These are phyloP conservation scores for Lordiphosa stackelbergi DNA, from an alignment of 1,140 invertebrate species.

Conservation along the genomic window DNA sequence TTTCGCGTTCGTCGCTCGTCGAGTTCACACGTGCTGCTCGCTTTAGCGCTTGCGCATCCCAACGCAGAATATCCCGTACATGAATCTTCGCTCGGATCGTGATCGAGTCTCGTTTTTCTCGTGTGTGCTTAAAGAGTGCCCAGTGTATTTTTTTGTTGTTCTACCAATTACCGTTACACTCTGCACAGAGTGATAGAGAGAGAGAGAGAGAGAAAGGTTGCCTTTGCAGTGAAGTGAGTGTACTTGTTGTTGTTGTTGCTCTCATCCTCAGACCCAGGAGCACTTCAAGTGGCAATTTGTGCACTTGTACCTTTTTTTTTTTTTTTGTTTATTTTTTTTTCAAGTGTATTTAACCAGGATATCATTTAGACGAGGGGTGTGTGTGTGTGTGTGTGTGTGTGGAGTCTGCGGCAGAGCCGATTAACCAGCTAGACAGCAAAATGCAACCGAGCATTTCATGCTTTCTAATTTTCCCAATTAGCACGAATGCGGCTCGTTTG, in stretches of 20 bases:
- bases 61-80: constrained; percentile 7
- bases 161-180: constrained; percentile 55
- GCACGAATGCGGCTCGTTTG: constrained; percentile 60
- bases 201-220: constrained; percentile 16
- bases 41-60: constrained; percentile 19
- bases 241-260: constrained; percentile 24
- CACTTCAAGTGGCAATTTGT: constrained; percentile 1
- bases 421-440: constrained; percentile 55
- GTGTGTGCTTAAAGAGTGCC: constrained; percentile 44
- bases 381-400: too few relatives aligned
- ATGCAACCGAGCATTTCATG: constrained; percentile 65
- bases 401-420: constrained; percentile 36
- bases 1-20: constrained; percentile 76
- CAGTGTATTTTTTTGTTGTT: constrained; percentile 40
- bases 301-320: constrained; percentile 4
- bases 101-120: constrained; percentile 7
- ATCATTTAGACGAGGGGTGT: constrained; percentile 1
- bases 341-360: constrained; percentile 5
- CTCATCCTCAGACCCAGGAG: constrained; percentile 1
- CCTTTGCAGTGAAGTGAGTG: constrained; percentile 64
- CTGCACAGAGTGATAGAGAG: constrained; percentile 12
- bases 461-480: constrained; percentile 75
- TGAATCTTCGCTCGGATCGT: constrained; percentile 4
- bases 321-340: constrained; percentile 10
- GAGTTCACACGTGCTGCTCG: constrained; percentile 74